Evolutionary conservation across 2,888 invertebrate genomes (phyloP), one percentile per base, ranked within the genome.

Genomic region (Ornithoptera priamus): DNA sequence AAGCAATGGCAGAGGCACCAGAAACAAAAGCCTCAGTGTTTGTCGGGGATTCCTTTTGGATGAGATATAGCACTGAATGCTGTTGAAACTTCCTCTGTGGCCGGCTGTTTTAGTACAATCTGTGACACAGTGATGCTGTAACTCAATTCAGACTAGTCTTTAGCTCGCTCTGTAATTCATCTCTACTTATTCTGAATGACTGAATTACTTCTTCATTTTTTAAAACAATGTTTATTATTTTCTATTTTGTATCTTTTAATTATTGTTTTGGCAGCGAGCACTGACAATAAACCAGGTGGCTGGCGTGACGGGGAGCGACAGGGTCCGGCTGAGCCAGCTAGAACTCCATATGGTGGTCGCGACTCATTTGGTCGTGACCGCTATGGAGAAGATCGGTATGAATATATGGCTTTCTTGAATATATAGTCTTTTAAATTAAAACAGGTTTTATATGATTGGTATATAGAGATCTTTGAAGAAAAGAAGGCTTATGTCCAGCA

Each of bases 91-190:
- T 90, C 39, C 80, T 93, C 92, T 87, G 93, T 89, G 93, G 93
- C 94, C 93, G 75, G 96, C 95, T 69, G 71, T 95, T 95, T 95
- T 85, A 96, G 96, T 94, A 77, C 89, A 94, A 96, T 96, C 87
- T 95, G 95, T 95, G 93, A 95, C 89, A 70, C 88, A 82, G 85
- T 80, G 0, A 42, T 8, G 81, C 83, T 84, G 87, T 88, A 96
- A 96, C 96, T 96, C 95, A 95, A 96, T 96, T 96, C 96, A 96
- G 96, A 96, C 96, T 96, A 96, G 89, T 96, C 95, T 95, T 93
- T 90, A 80, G 91, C 94, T 94, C 93, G 93, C 93, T 93, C 89
- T 75, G 58, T 70, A 63, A 68, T 42, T 62, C 72, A 72, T 75
- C 77, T 74, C 75, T 73, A 76, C 73, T 73, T 66, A 60, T 56